Conservation (phyloP, 2,797 vertebrate species). For the Apodemus agrarius region DNA sequence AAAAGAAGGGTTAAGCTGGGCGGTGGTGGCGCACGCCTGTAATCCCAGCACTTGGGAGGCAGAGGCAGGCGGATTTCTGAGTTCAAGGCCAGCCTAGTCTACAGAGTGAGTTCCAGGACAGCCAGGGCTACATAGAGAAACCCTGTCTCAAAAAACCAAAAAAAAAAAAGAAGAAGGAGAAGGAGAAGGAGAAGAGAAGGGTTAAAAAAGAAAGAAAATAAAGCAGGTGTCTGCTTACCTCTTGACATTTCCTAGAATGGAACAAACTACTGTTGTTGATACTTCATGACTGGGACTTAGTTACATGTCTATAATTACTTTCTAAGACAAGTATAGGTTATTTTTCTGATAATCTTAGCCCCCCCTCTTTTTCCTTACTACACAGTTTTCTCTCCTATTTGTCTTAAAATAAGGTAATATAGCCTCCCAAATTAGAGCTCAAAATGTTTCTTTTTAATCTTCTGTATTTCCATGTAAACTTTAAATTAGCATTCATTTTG, state of each 20-base stretch:
- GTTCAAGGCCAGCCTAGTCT: no score
- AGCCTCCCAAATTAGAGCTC: neutral
- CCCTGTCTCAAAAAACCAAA: no score
- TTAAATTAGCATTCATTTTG: slow-evolving; percentile 30
- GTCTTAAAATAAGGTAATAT: slow-evolving; percentile 33
- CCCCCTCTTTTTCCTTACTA: neutral
- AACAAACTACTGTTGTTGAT: neutral
- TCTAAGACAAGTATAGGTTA: neutral
- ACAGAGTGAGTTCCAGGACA: no score
- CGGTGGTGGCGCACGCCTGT: no score
- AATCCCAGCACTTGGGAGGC: no score
- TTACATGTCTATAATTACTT: slow-evolving; percentile 16
- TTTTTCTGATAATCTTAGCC: neutral
- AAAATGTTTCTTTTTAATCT: slow-evolving; percentile 37
- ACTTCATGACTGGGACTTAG: neutral
- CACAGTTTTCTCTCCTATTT: neutral
- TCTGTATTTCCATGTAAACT: slow-evolving; percentile 32
- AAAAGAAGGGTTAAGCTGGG: neutral
- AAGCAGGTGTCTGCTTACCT: neutral
- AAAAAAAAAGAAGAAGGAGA: no score
- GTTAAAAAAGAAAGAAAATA: neutral
- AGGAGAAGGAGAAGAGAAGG: neutral
- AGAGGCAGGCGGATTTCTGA: no score
- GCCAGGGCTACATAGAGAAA: no score
- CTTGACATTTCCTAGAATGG: neutral